These are phyloP conservation scores for Pangasius larnaudii DNA, from an alignment of 2,797 vertebrate genomes.

Conservation along the genomic window DNA sequence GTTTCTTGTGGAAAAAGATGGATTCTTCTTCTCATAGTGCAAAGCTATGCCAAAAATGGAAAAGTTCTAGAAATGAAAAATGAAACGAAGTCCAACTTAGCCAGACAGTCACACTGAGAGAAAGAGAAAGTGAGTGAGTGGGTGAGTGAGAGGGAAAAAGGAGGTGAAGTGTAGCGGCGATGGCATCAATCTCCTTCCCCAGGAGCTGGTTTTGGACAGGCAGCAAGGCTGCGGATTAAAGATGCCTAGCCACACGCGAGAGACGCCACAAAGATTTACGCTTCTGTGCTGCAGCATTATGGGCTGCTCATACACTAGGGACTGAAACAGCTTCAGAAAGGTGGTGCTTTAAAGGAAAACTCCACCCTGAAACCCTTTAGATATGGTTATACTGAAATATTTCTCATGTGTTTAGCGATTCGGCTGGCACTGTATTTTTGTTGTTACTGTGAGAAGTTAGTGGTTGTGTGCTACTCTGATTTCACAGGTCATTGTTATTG, in stretches of 20 bases:
- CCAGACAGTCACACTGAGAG: neutral
- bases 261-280: slow-evolving; percentile 22
- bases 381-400: neutral
- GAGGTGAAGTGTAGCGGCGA: slow-evolving; percentile 5
- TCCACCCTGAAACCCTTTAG: neutral
- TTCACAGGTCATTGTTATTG: neutral
- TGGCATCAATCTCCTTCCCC: slow-evolving; percentile 33
- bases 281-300: neutral
- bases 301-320: neutral
- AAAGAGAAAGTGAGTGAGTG: slow-evolving; percentile 4
- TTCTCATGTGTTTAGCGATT: neutral
- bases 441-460: neutral
- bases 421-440: no score
- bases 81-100: slow-evolving; percentile 4
- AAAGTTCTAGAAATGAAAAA: slow-evolving; percentile 20
- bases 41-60: neutral
- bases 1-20: neutral
- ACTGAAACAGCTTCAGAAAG: neutral
- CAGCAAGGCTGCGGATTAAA: slow-evolving; percentile 34
- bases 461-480: neutral
- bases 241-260: slow-evolving; percentile 2
- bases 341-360: neutral
- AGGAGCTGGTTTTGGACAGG: slow-evolving; percentile 35
- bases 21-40: neutral
- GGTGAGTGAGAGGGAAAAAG: neutral